Base-by-base conservation (phyloP, 2,888 invertebrate species). In the Carpatolechia fugitivella region DNA sequence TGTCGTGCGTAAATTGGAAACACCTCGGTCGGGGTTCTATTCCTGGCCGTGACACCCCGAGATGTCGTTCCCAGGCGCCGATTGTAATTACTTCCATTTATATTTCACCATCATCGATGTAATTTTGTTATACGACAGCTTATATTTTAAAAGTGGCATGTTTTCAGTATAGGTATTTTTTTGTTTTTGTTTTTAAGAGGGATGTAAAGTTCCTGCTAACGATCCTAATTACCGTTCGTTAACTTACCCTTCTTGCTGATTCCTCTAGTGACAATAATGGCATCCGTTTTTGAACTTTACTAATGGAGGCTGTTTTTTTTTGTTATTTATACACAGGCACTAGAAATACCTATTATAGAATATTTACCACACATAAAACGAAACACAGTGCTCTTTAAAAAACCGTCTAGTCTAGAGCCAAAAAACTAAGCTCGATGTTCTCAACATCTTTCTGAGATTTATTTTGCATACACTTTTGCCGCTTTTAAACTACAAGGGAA, bases 21-120 rank as follows among this genome's bases (percentile, higher is more conserved):
- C 86, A 84, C 83, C 82, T 82, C 71, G 59, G 74, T 72, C 72
- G 76, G 80, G 74, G 66, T 76, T 82, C 86, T 87, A 87, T 87
- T 87, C 80, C 84, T 88, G 89, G 74, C 70, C 63, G 67, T 88
- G 89, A 87, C 88, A 81, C 76, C 70, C 50, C 38, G 16, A 13
- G n/a, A 3, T 20, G 47, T 47, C 47, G 30, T 31, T 31, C 10
- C n/a, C 47, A 47, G 30, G 31, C 47, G 48, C n/a, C 18, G 33
- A 74, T 72, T 80, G 76, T 85, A 86, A 86, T 88, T 87, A 84
- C 80, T 76, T 75, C 74, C 78, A 81, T 72, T 79, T 76, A 78
- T 71, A 75, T 80, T 72, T 76, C 68, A 47, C 29, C 69, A 73
- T 74, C 77, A 74, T 72, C 66, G 69, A 70, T 62, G 62, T 64